phyloP scores from a whole-genome alignment of 2,113 vertebrate species.

The Saguinus midas region DNA sequence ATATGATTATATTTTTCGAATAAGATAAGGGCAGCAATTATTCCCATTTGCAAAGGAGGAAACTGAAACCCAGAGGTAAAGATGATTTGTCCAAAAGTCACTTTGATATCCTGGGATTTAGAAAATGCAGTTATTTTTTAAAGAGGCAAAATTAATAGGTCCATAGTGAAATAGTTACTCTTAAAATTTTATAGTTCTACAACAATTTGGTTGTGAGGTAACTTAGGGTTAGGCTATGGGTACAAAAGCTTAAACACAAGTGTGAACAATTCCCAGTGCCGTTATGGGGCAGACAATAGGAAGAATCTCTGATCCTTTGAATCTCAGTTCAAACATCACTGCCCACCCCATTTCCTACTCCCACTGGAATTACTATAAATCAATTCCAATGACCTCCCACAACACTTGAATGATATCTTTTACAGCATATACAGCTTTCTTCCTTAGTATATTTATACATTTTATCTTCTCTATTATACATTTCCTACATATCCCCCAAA shows the following conservation, averaged over 20 bases:
- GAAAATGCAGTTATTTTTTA: constrained; percentile 18
- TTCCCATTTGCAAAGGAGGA: neutral
- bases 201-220: neutral
- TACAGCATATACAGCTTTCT: neutral
- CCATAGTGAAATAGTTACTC: neutral
- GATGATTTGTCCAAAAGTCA: constrained; percentile 8
- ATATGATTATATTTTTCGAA: neutral
- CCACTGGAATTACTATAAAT: neutral
- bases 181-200: neutral
- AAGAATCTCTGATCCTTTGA: neutral
- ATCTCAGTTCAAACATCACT: neutral
- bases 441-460: neutral
- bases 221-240: neutral
- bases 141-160: constrained; percentile 26
- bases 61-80: neutral
- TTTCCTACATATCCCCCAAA: neutral
- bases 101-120: neutral
- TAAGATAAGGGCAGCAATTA: neutral
- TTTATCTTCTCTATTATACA: neutral
- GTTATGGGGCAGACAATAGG: neutral
- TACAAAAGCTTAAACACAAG: neutral
- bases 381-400: neutral
- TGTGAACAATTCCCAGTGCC: neutral
- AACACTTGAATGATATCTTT: neutral
- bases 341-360: neutral